Base-by-base conservation (phyloP, 2,113 vertebrate genomes). In the Takifugu bimaculatus region DNA sequence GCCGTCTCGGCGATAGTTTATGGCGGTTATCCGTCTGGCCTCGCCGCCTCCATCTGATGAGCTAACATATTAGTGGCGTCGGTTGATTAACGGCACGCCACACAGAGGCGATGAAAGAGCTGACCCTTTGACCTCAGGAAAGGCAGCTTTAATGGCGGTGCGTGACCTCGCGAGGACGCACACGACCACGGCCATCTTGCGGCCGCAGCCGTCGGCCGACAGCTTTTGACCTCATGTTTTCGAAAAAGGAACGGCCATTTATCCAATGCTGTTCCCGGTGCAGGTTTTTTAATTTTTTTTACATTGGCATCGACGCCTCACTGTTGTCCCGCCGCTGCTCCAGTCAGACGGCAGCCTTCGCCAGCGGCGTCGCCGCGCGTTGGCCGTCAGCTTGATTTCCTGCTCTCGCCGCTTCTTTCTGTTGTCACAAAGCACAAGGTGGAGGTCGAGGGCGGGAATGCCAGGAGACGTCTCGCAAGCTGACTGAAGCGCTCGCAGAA, bases 171-270 rank as follows among this genome's bases (percentile, higher is more conserved):
- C 65, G 60, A 65, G 57, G 65, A 26, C 56, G 67, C 64, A 56
- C 68, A 82, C 81, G 81, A 72, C 13, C 79, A 69, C 63, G 75
- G 60, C 50, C 68, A 56, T 69, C 63, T 81, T 76, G 69, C 9
- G 26, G 5, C 14, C 2, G 75, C 78, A 64, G 67, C 56, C 63
- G 69, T 44, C 2, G 42, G 35, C 73, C 72, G 61, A 53, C 45
- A 60, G 55, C 26, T 25, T 72, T 84, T 82, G 82, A 80, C 81
- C 84, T 87, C 75, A 74, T 88, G 74, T 83, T 68, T 82, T 77
- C 84, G 78, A 67, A 73, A 87, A 78, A 74, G 77, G 68, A 65
- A 4, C 57, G 53, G 56, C 29, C 7, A 79, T 84, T 85, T 78
- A 80, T 86, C 70, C 20, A 20, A 20, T 20, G 35, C 11, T 39